Evolutionary conservation across 2,888 invertebrate species (phyloP).

Genomic region (Julus scandinavius): DNA sequence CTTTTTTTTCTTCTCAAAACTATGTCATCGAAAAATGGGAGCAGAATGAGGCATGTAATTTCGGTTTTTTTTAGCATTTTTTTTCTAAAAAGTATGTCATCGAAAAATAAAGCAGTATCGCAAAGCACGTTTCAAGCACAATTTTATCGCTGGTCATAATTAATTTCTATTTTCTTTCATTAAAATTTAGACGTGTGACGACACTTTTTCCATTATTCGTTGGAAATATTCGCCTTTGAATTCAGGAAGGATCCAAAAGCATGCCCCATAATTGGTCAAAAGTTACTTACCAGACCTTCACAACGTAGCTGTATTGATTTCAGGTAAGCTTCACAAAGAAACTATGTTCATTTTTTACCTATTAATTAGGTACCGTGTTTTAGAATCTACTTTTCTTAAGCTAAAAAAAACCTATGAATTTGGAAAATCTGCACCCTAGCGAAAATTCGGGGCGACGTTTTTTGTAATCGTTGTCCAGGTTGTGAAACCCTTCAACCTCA

Average conservation of each 20-base stretch:
- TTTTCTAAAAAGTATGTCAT: too few species aligned
- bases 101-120: too few species aligned
- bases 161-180: too few species aligned
- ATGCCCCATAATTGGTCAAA: constrained; percentile 88
- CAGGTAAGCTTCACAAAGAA: constrained; percentile 67
- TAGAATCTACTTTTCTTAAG: neutral
- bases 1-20: too few species aligned
- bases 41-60: neutral
- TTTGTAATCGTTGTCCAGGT: neutral
- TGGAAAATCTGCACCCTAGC: constrained; percentile 11
- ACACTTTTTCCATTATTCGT: constrained; percentile 71
- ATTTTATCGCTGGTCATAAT: too few species aligned
- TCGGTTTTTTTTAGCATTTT: neutral
- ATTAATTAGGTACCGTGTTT: neutral
- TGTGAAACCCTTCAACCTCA: neutral
- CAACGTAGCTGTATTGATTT: constrained; percentile 81
- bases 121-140: too few species aligned
- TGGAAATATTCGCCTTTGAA: constrained; percentile 74
- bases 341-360: neutral
- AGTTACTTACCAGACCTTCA: constrained; percentile 85
- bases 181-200: neutral
- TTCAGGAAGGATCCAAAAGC: constrained; percentile 81
- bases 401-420: neutral
- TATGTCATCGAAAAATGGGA: neutral
- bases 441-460: neutral